phyloP scores from a whole-genome alignment of 2,113 vertebrate species.

The Orientallactaga bullata region DNA sequence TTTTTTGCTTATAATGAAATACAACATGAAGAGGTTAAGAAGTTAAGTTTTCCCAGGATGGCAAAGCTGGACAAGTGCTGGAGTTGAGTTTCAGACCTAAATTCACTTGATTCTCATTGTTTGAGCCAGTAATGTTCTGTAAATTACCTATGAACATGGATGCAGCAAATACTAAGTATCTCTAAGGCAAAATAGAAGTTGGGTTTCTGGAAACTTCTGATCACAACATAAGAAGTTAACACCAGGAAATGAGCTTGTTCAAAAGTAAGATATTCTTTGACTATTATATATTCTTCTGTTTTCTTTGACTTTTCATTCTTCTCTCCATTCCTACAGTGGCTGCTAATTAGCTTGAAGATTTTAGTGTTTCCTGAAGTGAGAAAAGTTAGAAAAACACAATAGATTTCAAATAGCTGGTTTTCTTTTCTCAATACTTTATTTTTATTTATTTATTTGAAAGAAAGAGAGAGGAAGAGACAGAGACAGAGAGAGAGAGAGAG shows the following conservation, averaged over 20 bases:
- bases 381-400: neutral
- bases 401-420: neutral
- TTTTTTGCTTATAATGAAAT: neutral
- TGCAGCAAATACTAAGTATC: neutral
- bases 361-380: neutral
- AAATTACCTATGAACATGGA: neutral
- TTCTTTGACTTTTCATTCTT: neutral
- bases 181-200: neutral
- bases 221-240: neutral
- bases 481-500: no score
- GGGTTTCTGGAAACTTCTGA: neutral
- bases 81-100: neutral
- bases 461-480: no score
- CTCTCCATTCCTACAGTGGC: neutral
- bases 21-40: neutral
- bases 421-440: no score
- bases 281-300: neutral
- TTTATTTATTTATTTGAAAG: no score
- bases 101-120: neutral
- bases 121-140: no score
- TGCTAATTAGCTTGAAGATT: neutral
- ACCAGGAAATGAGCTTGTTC: neutral
- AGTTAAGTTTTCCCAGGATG: neutral
- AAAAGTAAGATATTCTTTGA: neutral
- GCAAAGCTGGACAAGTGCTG: neutral